phyloP scores from a whole-genome alignment of 2,888 invertebrate species.

The Drosophila mettleri region DNA sequence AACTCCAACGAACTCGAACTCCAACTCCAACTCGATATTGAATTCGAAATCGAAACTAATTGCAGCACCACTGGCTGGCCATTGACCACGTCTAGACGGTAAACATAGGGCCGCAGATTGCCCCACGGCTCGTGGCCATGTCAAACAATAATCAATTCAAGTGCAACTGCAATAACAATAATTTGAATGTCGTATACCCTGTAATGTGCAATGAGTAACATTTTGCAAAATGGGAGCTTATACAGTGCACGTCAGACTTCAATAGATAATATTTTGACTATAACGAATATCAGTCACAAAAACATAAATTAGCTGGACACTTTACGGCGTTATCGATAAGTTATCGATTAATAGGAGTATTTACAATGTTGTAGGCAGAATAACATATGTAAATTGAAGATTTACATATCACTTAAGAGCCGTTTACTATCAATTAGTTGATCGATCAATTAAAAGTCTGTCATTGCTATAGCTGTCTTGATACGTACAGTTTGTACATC shows the following conservation, averaged over 20 bases:
- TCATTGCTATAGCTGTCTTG: too few relatives aligned
- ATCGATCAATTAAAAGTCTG: too few relatives aligned
- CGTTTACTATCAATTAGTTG: background rate
- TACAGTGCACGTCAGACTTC: background rate
- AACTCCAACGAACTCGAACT: slow-evolving; percentile 16
- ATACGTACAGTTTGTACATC: too few relatives aligned
- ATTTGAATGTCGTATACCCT: slow-evolving; percentile 43
- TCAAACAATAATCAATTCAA: slow-evolving; percentile 66
- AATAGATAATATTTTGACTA: too few relatives aligned
- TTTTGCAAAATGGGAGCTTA: background rate
- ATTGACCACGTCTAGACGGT: slow-evolving; percentile 42
- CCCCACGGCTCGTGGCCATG: slow-evolving; percentile 60
- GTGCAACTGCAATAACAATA: slow-evolving; percentile 39
- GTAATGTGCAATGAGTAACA: background rate
- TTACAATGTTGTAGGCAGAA: background rate
- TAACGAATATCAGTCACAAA: too few relatives aligned
- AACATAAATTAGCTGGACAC: too few relatives aligned
- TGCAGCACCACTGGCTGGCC: slow-evolving; percentile 33
- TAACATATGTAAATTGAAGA: too few relatives aligned
- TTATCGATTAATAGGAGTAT: background rate
- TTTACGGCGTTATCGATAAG: background rate
- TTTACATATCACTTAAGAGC: too few relatives aligned
- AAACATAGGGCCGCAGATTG: slow-evolving; percentile 40
- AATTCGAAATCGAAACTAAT: slow-evolving; percentile 38
- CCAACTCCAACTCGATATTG: slow-evolving; percentile 3